A percentile compares a stretch with the other conserved stretches of the same genome.
These are phyloP conservation scores for Oeneis ivallda DNA, from an alignment of 2,888 invertebrate species.

Conservation along the genomic window DNA sequence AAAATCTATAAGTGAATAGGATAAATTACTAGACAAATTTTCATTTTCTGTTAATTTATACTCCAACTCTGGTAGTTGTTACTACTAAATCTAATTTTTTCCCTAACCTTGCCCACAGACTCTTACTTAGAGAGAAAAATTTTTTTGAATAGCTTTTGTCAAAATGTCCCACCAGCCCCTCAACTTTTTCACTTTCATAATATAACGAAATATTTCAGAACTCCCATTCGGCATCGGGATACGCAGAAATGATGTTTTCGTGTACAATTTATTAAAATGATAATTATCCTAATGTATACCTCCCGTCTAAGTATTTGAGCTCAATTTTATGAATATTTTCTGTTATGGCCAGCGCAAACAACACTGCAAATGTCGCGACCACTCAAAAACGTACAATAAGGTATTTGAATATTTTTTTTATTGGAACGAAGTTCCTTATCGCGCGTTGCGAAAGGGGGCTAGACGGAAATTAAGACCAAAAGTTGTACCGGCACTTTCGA, in stretches of 20 bases:
- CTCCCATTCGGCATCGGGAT: constrained; percentile 9
- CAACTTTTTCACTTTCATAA: background rate
- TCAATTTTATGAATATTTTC: constrained; percentile 22
- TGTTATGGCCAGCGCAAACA: constrained; percentile 4
- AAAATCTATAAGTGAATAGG: too few species aligned
- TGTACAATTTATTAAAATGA: constrained; percentile 24
- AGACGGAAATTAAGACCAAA: too few species aligned
- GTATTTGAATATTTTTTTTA: too few species aligned
- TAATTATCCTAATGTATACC: constrained; percentile 23
- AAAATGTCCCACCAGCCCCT: background rate
- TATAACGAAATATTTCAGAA: constrained; percentile 10
- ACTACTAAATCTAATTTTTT: too few species aligned
- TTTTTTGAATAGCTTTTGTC: background rate
- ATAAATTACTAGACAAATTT: background rate
- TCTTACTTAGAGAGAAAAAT: too few species aligned
- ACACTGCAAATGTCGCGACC: background rate
- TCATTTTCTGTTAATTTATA: background rate
- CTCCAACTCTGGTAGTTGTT: too few species aligned
- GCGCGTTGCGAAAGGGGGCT: too few species aligned
- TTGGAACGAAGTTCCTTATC: too few species aligned
- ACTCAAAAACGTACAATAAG: too few species aligned
- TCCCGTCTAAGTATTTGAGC: constrained; percentile 11
- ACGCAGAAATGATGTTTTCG: constrained; percentile 21
- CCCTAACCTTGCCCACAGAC: too few species aligned
- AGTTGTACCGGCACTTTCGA: too few species aligned